Percentiles rank a stretch among this genome's conserved stretches.
These are phyloP conservation scores for Maniola jurtina DNA, from an alignment of 1,140 invertebrate genomes.

Conservation along the genomic window DNA sequence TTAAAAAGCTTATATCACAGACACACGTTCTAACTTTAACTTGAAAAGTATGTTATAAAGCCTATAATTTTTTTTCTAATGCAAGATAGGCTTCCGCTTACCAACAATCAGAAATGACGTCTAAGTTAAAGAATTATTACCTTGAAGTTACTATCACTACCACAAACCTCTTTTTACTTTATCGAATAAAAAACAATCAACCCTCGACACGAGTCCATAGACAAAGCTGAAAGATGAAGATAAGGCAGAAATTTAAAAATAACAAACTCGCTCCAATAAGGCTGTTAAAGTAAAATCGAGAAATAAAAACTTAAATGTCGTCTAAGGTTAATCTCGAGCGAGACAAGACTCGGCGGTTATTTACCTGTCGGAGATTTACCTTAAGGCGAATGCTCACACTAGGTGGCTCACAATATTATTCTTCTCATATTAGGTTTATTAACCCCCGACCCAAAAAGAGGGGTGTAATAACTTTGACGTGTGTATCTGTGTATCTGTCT, in stretches of 20 bases:
- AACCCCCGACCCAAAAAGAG: too few relatives aligned
- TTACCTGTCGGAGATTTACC: slow-evolving; percentile 32
- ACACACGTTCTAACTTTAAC: too few relatives aligned
- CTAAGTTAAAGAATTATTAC: too few relatives aligned
- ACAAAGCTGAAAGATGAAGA: neutral
- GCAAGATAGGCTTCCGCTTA: too few relatives aligned
- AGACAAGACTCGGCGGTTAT: slow-evolving; percentile 22
- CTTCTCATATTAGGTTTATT: too few relatives aligned
- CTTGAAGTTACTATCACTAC: too few relatives aligned
- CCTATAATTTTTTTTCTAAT: too few relatives aligned
- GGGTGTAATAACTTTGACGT: too few relatives aligned
- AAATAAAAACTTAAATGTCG: slow-evolving; percentile 20
- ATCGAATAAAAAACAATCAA: neutral
- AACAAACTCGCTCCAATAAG: slow-evolving; percentile 13
- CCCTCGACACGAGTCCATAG: neutral
- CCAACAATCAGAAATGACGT: too few relatives aligned
- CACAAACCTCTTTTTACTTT: neutral
- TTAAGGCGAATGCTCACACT: slow-evolving; percentile 28
- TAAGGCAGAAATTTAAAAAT: slow-evolving; percentile 15
- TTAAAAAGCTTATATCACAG: too few relatives aligned
- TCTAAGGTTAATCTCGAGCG: slow-evolving; percentile 2
- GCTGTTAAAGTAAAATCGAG: slow-evolving; percentile 16
- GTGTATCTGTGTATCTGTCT: too few relatives aligned
- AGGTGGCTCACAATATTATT: neutral
- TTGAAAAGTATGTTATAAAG: too few relatives aligned